Evolutionary conservation across 2,888 invertebrate species (phyloP), one percentile per base, ranked within the genome.

Genomic region (Drosophila ustulata): DNA sequence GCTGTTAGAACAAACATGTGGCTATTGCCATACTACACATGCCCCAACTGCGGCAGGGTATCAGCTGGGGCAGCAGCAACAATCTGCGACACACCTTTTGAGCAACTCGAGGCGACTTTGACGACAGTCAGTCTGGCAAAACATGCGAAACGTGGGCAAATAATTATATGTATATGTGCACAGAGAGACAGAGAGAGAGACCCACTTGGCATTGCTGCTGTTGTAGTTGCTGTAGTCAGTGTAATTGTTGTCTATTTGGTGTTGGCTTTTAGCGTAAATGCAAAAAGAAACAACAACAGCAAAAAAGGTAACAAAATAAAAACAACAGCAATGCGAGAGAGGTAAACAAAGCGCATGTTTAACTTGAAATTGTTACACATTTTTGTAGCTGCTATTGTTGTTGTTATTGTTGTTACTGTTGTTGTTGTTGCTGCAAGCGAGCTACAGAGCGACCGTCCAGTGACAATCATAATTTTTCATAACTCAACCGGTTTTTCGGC

Each of bases 391-490:
- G 49, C 26, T 49, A 53, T 51, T 57, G 37, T 46, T 68, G 41
- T 55, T 53, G 30, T 46, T 49, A 53, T 43, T 49, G 59, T n/a
- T 53, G 59, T 50, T 75, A 55, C 37, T 58, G 61, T 18, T 18
- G 59, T 23, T 53, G 59, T 50, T 75, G 57, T 41, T 58, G 61
- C 26, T 61, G 56, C 66, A 59, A 32, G 58, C 55, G 51, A 32
- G 18, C 66, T 53, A 26, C 6, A 4, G 47, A 52, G 63, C 67
- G 50, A 56, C 37, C 81, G 65, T 56, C 79, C 88, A 85, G 84
- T 88, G 84, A 85, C 88, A 85, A 85, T 85, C 88, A 88, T 88
- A 85, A 88, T 85, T 85, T 88, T 85, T 85, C 83, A 85, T 88
- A 85, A 85, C 86, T 71, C 71, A 85, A 85, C 88, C 85, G 85